phyloP scores from a whole-genome alignment of 1,140 invertebrate genomes.

The Patella vulgata region DNA sequence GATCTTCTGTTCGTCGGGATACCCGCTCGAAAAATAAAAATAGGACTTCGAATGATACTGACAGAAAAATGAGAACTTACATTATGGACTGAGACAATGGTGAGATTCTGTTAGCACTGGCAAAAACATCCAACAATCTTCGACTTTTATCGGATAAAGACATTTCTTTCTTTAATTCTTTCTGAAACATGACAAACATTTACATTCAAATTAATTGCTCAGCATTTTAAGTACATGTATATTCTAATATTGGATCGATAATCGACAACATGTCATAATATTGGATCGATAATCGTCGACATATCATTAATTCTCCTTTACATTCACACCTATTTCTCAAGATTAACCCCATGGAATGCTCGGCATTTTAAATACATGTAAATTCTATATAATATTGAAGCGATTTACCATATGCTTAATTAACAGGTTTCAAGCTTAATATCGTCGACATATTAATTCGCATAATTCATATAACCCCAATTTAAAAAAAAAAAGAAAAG shows the following conservation, averaged over 20 bases:
- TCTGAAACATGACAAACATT: constrained; percentile 17
- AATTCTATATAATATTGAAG: too few relatives aligned
- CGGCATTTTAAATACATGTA: too few relatives aligned
- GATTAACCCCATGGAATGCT: too few relatives aligned
- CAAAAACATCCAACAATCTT: constrained; percentile 49
- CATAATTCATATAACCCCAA: too few relatives aligned
- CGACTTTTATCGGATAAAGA: constrained; percentile 33
- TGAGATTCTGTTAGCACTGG: constrained; percentile 47
- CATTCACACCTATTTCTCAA: background rate
- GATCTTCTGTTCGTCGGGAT: too few relatives aligned
- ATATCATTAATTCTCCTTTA: background rate
- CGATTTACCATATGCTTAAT: too few relatives aligned
- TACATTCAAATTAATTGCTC: background rate
- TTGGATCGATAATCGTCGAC: background rate
- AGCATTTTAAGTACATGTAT: background rate
- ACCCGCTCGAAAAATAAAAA: too few relatives aligned
- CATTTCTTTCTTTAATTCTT: constrained; percentile 8
- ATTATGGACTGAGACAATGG: constrained; percentile 53
- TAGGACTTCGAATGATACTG: too few relatives aligned
- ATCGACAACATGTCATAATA: background rate
- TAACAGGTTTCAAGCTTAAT: too few relatives aligned
- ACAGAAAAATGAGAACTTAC: constrained; percentile 39
- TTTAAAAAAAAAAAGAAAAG: too few relatives aligned
- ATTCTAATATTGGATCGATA: background rate
- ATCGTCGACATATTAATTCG: too few relatives aligned